Evolutionary conservation across 2,888 invertebrate species (phyloP).

Genomic region (Kuschelorhynchus macadamiae): DNA sequence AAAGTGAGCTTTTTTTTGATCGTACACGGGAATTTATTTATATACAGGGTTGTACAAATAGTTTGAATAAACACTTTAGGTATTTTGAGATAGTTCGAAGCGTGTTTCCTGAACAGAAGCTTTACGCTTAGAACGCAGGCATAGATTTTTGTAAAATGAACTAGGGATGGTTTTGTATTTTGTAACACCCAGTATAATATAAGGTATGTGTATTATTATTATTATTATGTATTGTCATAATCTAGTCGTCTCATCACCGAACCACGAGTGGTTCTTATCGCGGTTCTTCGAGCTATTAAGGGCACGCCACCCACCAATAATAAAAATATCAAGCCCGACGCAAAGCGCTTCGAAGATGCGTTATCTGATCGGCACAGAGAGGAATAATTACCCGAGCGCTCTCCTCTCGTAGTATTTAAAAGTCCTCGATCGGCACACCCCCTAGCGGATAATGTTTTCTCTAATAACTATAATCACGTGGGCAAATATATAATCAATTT

Average conservation of each 20-base stretch:
- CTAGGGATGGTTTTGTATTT: too few species aligned
- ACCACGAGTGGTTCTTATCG: not conserved
- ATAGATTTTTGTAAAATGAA: too few species aligned
- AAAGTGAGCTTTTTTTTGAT: too few species aligned
- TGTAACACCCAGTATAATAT: too few species aligned
- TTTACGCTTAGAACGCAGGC: too few species aligned
- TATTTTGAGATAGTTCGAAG: too few species aligned
- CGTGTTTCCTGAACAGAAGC: too few species aligned
- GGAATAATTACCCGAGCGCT: conserved; percentile 56
- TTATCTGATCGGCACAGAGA: conserved; percentile 57
- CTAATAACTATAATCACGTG: conserved; percentile 70
- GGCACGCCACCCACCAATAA: conserved; percentile 42
- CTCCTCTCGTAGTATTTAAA: conserved; percentile 60
- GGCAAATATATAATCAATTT: conserved; percentile 71
- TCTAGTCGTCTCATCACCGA: not conserved
- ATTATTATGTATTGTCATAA: not conserved
- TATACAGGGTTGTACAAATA: too few species aligned
- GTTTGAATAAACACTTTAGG: too few species aligned
- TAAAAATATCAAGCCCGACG: conserved; percentile 23
- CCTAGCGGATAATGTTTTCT: conserved; percentile 68
- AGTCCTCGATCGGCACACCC: conserved; percentile 66
- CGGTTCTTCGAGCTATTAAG: conserved; percentile 12
- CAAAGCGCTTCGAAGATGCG: conserved; percentile 13
- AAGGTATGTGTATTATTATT: not conserved
- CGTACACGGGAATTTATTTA: too few species aligned